A percentile compares a stretch with the other conserved stretches of the same genome.
These are phyloP conservation scores for Cephus nigrinus DNA, from an alignment of 2,888 invertebrate genomes.

Conservation along the genomic window DNA sequence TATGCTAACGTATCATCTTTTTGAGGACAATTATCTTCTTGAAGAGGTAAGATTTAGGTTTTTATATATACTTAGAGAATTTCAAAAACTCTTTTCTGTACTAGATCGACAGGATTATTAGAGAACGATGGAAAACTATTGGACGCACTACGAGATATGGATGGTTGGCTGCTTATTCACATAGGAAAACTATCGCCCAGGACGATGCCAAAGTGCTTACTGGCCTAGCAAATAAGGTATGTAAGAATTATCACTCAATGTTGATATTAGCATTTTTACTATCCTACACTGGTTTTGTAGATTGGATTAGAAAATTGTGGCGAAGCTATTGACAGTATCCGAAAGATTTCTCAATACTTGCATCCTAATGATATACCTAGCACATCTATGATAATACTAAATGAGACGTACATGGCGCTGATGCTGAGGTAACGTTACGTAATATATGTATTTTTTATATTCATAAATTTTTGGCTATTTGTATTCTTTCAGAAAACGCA, in stretches of 20 bases:
- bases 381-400: constrained; percentile 30
- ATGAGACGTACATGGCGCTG: constrained; percentile 30
- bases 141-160: constrained; percentile 35
- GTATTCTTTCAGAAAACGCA: constrained; percentile 26
- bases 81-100: neutral
- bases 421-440: constrained; percentile 27
- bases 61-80: neutral
- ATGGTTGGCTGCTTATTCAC: constrained; percentile 31
- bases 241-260: neutral
- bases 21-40: constrained; percentile 17
- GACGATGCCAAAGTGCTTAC: constrained; percentile 27
- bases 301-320: constrained; percentile 34
- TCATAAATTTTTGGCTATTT: neutral
- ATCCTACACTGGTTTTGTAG: constrained; percentile 12
- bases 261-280: neutral
- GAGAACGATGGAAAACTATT: constrained; percentile 34
- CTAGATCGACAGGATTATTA: constrained; percentile 33
- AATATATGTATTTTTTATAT: neutral
- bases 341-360: constrained; percentile 22
- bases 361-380: constrained; percentile 33
- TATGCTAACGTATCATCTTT: constrained; percentile 7
- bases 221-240: constrained; percentile 30
- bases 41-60: constrained; percentile 4
- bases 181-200: constrained; percentile 21
- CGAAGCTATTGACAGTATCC: constrained; percentile 25